Percentiles rank a stretch among this genome's conserved stretches.
Conservation (phyloP, 2,113 vertebrate genomes). For the Dunckerocampus dactyliophorus region DNA sequence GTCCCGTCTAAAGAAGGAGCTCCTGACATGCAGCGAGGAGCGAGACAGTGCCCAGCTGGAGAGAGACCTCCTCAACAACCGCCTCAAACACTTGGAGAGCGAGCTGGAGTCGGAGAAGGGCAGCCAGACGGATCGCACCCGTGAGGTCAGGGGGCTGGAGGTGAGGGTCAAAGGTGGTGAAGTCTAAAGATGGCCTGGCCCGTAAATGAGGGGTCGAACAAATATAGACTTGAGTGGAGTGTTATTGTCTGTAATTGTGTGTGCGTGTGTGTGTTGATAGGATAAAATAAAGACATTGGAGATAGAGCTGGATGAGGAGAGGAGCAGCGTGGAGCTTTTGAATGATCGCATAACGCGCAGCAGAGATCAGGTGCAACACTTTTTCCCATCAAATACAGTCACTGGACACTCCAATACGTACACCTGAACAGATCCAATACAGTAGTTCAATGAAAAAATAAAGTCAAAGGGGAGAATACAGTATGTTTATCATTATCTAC, state of each 20-base stretch:
- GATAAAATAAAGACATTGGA: conserved; percentile 83
- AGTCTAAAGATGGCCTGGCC: conserved; percentile 1
- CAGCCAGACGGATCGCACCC: conserved; percentile 78
- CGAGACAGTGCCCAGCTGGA: conserved; percentile 79
- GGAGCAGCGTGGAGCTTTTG: conserved; percentile 80
- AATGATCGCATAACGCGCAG: conserved; percentile 80
- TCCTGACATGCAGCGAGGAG: conserved; percentile 80
- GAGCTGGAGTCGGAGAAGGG: conserved; percentile 79
- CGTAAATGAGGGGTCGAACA: neutral
- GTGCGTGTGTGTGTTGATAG: conserved; percentile 48
- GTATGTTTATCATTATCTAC: too few species aligned
- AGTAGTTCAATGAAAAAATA: too few species aligned
- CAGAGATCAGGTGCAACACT: conserved; percentile 81
- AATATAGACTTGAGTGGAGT: neutral
- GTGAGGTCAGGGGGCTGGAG: conserved; percentile 83
- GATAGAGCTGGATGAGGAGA: conserved; percentile 88
- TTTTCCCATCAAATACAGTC: too few species aligned
- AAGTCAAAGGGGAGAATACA: too few species aligned
- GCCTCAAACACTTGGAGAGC: conserved; percentile 81
- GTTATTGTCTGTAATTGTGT: neutral
- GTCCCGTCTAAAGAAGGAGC: conserved; percentile 80
- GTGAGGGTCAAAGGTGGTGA: conserved; percentile 61
- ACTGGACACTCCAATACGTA: too few species aligned
- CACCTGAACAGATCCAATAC: too few species aligned
- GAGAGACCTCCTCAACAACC: conserved; percentile 82